Evolutionary conservation across 2,888 invertebrate species (phyloP).

Genomic region (Lasioglossum oenotherae): DNA sequence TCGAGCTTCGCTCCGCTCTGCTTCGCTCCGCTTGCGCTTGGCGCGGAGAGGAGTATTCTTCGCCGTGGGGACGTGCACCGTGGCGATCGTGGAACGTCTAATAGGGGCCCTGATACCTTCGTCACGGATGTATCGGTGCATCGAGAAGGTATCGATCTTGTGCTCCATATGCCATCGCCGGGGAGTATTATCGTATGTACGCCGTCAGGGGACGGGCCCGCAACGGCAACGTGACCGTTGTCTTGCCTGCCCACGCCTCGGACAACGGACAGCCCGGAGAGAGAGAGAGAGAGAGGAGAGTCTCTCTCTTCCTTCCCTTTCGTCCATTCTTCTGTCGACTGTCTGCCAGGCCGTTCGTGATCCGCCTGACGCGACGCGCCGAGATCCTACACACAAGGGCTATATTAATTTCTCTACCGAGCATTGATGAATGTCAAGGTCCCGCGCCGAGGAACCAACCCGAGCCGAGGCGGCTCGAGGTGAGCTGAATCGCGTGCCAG

Average conservation of each 20-base stretch:
- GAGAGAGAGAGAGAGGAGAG: neutral
- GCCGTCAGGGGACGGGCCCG: slow-evolving; percentile 47
- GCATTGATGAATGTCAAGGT: slow-evolving; percentile 69
- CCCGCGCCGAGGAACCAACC: slow-evolving; percentile 40
- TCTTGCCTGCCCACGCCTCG: slow-evolving; percentile 69
- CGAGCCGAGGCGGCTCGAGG: neutral
- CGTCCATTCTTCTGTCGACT: slow-evolving; percentile 54
- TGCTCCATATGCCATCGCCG: slow-evolving; percentile 64
- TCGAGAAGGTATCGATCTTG: slow-evolving; percentile 63
- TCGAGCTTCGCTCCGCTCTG: neutral
- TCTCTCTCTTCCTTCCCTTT: slow-evolving; percentile 38
- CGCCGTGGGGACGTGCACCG: slow-evolving; percentile 30
- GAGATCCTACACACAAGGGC: slow-evolving; percentile 55
- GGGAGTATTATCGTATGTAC: slow-evolving; percentile 56
- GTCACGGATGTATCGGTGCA: slow-evolving; percentile 67
- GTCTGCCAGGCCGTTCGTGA: slow-evolving; percentile 38
- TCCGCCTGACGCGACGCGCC: slow-evolving; percentile 36
- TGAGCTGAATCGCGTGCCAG: slow-evolving; percentile 66
- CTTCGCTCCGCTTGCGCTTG: neutral
- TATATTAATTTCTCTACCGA: slow-evolving; percentile 71
- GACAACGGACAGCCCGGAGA: slow-evolving; percentile 34
- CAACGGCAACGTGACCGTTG: slow-evolving; percentile 60
- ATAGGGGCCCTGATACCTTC: slow-evolving; percentile 63
- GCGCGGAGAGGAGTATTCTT: slow-evolving; percentile 42
- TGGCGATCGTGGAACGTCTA: slow-evolving; percentile 62